A percentile compares a stretch with the other conserved stretches of the same genome.
Evolutionary conservation across 2,797 vertebrate species (phyloP).

Genomic region (Alfaro cultratus): DNA sequence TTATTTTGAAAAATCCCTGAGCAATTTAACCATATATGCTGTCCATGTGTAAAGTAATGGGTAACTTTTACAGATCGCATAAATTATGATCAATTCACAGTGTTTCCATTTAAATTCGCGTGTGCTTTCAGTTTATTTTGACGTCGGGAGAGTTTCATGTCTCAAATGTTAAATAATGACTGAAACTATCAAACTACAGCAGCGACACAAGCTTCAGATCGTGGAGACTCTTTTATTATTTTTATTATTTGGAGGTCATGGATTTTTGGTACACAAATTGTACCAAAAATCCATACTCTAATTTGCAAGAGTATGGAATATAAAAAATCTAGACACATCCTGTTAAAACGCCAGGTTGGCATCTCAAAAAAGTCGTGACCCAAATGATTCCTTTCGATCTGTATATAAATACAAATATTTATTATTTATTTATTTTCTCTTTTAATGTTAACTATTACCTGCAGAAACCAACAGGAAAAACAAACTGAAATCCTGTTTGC

Average conservation of each 20-base stretch:
- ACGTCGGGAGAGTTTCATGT: neutral
- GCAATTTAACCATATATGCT: neutral
- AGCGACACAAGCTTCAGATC: neutral
- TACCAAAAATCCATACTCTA: neutral
- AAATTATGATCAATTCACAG: neutral
- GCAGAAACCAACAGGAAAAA: no score
- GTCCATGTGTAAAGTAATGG: neutral
- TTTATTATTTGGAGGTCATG: neutral
- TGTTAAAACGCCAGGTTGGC: neutral
- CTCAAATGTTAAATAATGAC: neutral
- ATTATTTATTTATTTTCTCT: no score
- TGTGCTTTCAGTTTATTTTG: neutral
- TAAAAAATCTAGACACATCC: neutral
- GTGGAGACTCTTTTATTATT: neutral
- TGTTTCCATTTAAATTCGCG: neutral
- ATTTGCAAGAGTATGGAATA: neutral
- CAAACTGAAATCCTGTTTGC: no score
- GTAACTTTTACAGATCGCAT: neutral
- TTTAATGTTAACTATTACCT: no score
- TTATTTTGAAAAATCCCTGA: neutral
- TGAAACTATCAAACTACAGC: neutral
- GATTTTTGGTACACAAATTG: neutral
- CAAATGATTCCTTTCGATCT: no score
- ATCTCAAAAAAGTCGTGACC: no score
- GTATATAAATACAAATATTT: no score